Evolutionary conservation across 1,140 invertebrate genomes (phyloP).

Genomic region (Euschistus heros): DNA sequence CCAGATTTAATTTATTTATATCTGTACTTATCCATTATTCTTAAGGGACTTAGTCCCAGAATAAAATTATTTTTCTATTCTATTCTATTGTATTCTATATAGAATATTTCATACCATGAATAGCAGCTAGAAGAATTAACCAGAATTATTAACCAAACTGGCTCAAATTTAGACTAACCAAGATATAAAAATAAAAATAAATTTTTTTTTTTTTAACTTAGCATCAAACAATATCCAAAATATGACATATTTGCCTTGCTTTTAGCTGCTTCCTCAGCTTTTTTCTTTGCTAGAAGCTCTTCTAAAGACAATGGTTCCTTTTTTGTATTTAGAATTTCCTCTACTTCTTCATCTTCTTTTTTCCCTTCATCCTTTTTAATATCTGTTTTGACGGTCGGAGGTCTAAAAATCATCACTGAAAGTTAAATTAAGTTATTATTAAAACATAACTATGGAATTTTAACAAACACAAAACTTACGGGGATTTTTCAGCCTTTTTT

Average conservation of each 20-base stretch:
- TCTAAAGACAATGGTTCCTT: constrained; percentile 91
- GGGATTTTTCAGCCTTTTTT: constrained; percentile 9
- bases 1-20: too few relatives aligned
- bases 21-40: too few relatives aligned
- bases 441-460: constrained; percentile 3
- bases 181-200: too few relatives aligned
- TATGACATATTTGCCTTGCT: constrained; percentile 48
- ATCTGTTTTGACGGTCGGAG: constrained; percentile 27
- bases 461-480: constrained; percentile 5
- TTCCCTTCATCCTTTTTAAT: constrained; percentile 36
- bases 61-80: too few relatives aligned
- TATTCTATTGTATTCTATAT: too few relatives aligned
- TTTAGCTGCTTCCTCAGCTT: constrained; percentile 86
- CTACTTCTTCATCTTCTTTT: constrained; percentile 33
- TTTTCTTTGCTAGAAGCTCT: constrained; percentile 90
- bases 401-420: constrained; percentile 18
- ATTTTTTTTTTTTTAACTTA: too few relatives aligned
- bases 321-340: constrained; percentile 42
- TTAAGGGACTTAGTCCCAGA: too few relatives aligned
- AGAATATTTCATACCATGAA: too few relatives aligned
- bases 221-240: background rate
- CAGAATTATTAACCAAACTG: too few relatives aligned
- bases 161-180: too few relatives aligned
- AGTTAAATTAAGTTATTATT: background rate
- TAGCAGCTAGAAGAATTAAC: too few relatives aligned